Base-by-base conservation (phyloP, 1,140 invertebrate species). In the Ctenoplectra terminalis region DNA sequence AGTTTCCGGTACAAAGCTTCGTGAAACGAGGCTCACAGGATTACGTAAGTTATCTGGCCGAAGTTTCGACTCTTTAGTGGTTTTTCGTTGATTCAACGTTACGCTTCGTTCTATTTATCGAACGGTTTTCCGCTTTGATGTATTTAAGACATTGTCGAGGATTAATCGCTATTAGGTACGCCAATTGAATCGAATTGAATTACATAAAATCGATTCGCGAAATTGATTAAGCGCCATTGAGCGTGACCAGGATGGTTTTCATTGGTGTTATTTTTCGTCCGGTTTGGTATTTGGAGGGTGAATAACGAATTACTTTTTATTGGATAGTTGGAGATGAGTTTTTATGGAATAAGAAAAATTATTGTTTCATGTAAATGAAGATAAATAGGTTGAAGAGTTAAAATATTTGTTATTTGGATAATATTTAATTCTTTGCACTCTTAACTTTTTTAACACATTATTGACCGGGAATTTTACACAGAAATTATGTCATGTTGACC, bases 141-240 rank as follows among this genome's bases (percentile, higher is more conserved):
- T 20, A 40, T 40, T 66, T 37, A 34, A 46, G 37, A 26, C 26
- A 64, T 26, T 40, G 9, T 26, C 23, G 26, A 34, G 29, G 52
- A 56, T 81, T 75, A 56, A 67, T 54, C 29, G 17, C 6, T n/a
- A n/a, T 60, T 56, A 6, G 17, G 1, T 11, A 4, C 31, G 15
- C 2, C 20, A 13, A 73, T 66, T 73, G 29, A 73, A 80, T 63
- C 5, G 17, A 48, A 69, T 70, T 61, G 29, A 60, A 70, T 60
- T 70, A 48, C 20, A 46, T 31, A 70, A 69, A 52, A 48, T 34
- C 29, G 31, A 70, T 70, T 70, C 23, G 48, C 7, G 23, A 52
- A 52, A 54, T 52, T 70, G 67, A 52, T 52, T 54, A 54, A 70
- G 29, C 13, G 31, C n/a, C 29, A 70, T 54, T 52, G 67, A 54